Conservation (phyloP, 2,113 vertebrate species). For the Diadophis punctatus region DNA sequence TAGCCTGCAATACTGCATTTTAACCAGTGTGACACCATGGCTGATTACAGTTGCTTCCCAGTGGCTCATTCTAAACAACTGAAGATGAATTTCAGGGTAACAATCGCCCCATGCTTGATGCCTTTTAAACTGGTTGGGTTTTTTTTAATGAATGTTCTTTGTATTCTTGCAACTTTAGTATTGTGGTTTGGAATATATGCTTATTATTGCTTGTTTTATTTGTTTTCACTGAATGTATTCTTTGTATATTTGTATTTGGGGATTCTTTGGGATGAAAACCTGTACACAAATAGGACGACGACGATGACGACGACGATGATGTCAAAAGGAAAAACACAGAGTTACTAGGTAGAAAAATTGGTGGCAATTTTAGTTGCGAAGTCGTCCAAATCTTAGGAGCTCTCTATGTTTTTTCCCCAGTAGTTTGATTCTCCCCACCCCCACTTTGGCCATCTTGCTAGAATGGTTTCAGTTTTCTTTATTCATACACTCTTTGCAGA, state of each 20-base stretch:
- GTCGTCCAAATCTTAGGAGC: neutral
- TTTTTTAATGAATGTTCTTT: neutral
- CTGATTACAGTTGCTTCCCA: neutral
- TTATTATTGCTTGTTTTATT: neutral
- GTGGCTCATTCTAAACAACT: neutral
- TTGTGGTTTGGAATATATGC: neutral
- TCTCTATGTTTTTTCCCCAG: neutral
- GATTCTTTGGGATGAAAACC: neutral
- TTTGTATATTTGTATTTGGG: neutral
- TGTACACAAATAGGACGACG: neutral
- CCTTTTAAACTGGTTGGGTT: neutral
- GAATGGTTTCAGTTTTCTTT: neutral
- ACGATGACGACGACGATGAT: neutral
- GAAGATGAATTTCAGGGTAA: neutral
- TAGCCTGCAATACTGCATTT: neutral
- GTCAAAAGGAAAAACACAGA: neutral
- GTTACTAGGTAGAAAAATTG: neutral
- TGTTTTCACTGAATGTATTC: neutral
- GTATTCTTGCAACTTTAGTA: neutral
- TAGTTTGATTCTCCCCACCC: neutral
- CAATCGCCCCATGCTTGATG: neutral
- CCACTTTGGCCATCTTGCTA: neutral
- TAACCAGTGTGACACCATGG: neutral
- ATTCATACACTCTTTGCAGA: accelerated
- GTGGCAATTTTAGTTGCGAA: neutral